Percentiles rank a stretch among this genome's conserved stretches.
Conservation (phyloP, 2,113 vertebrate species). For the Rissa tridactyla region DNA sequence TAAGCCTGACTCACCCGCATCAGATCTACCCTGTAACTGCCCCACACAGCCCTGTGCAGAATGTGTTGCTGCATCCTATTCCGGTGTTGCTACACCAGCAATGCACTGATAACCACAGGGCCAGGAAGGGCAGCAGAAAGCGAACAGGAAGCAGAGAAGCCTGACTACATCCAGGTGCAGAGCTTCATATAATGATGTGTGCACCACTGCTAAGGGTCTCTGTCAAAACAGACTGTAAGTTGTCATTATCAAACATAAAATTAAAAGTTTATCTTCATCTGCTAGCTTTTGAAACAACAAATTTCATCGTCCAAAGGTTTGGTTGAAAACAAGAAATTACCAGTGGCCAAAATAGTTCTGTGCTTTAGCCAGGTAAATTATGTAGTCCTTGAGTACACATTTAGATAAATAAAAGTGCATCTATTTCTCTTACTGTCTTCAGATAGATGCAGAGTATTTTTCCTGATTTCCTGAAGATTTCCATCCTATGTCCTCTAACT, state of each 20-base stretch:
- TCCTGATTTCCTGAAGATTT: background rate
- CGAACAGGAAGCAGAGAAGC: background rate
- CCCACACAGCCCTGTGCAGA: too few species aligned
- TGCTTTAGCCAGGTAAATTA: background rate
- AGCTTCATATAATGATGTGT: background rate
- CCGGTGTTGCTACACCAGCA: background rate
- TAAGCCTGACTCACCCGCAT: background rate
- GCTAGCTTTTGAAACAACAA: background rate
- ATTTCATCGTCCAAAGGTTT: background rate
- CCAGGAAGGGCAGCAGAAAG: background rate
- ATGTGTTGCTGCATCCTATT: background rate
- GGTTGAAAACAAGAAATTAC: background rate
- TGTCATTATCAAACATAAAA: background rate
- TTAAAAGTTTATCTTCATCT: background rate
- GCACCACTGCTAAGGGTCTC: background rate
- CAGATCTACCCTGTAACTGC: background rate
- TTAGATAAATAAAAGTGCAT: background rate
- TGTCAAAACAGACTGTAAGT: background rate
- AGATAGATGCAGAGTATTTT: background rate
- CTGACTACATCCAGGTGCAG: background rate
- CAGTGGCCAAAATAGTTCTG: background rate
- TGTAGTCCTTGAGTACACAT: background rate
- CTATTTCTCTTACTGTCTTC: background rate
- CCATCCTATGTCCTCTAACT: background rate
- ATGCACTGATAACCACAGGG: background rate